These are phyloP conservation scores for Volucella bombylans DNA, from an alignment of 2,888 invertebrate genomes.

Conservation along the genomic window DNA sequence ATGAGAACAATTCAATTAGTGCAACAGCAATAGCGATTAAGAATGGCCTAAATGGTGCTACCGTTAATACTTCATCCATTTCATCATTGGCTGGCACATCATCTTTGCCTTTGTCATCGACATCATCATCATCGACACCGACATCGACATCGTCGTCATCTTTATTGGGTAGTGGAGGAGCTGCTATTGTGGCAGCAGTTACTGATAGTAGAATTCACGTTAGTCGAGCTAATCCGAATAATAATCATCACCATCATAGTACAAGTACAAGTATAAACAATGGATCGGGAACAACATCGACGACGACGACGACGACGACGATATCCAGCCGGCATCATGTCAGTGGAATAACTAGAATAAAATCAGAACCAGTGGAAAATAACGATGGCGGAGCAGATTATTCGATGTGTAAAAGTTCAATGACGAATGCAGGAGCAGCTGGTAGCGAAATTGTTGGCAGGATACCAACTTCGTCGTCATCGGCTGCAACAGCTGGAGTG, in stretches of 20 bases:
- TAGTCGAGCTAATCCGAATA: slow-evolving; percentile 65
- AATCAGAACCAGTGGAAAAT: slow-evolving; percentile 55
- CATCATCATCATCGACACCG: slow-evolving; percentile 73
- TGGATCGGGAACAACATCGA: slow-evolving; percentile 73
- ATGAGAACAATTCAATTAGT: slow-evolving; percentile 86
- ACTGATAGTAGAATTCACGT: slow-evolving; percentile 71
- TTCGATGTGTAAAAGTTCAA: slow-evolving; percentile 46
- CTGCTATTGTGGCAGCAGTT: slow-evolving; percentile 74
- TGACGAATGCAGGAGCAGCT: slow-evolving; percentile 47
- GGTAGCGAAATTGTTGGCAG: slow-evolving; percentile 74
- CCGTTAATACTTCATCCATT: slow-evolving; percentile 71
- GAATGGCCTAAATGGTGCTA: slow-evolving; percentile 88
- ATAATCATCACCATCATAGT: slow-evolving; percentile 60
- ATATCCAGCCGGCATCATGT: slow-evolving; percentile 43
- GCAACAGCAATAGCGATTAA: slow-evolving; percentile 78
- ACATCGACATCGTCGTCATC: slow-evolving; percentile 76
- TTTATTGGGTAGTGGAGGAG: slow-evolving; percentile 32
- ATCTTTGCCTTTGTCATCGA: slow-evolving; percentile 32
- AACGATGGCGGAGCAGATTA: slow-evolving; percentile 57
- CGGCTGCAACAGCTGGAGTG: slow-evolving; percentile 63
- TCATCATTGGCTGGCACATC: slow-evolving; percentile 44
- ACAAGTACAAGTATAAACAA: slow-evolving; percentile 52
- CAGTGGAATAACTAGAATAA: slow-evolving; percentile 57
- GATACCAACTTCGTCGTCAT: slow-evolving; percentile 73
- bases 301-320: slow-evolving; percentile 66